A percentile compares a stretch with the other conserved stretches of the same genome.
phyloP scores from a whole-genome alignment of 2,113 vertebrate genomes.

The Cromileptes altivelis region DNA sequence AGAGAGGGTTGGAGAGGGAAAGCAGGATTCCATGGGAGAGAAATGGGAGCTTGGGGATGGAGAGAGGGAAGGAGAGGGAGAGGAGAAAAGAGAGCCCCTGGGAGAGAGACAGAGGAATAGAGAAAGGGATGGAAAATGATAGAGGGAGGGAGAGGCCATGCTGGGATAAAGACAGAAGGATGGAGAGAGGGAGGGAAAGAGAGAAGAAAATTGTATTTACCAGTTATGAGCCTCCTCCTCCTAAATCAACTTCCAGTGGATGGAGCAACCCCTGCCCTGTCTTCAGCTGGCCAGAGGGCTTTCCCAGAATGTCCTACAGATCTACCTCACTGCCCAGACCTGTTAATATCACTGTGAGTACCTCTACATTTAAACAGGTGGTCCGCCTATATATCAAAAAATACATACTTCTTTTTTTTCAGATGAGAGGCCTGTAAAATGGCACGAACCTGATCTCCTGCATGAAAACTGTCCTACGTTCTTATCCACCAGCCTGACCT shows the following conservation, averaged over 20 bases:
- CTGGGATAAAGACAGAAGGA: conserved; percentile 61
- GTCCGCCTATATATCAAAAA: neutral
- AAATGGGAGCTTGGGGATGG: conserved; percentile 47
- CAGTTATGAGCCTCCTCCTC: conserved; percentile 37
- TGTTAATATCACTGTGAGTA: conserved; percentile 85
- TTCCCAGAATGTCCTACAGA: conserved; percentile 84
- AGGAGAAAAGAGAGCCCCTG: conserved; percentile 56
- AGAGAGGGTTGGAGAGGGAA: conserved; percentile 59
- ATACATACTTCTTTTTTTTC: neutral
- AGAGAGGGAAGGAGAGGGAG: conserved; percentile 58
- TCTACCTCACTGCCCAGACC: conserved; percentile 85
- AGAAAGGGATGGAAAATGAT: conserved; percentile 47
- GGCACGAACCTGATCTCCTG: neutral
- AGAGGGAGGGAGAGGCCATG: conserved; percentile 37
- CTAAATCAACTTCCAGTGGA: conserved; percentile 29
- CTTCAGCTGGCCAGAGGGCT: conserved; percentile 80
- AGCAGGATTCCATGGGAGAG: conserved; percentile 57
- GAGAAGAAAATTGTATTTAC: conserved; percentile 51
- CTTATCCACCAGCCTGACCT: neutral
- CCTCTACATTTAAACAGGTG: neutral
- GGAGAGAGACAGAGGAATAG: conserved; percentile 45
- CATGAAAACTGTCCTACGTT: neutral
- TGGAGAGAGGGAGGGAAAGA: conserved; percentile 68
- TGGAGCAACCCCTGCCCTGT: conserved; percentile 58
- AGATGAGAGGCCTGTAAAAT: neutral